These are phyloP conservation scores for Thryonomys swinderianus DNA, from an alignment of 2,113 vertebrate genomes.

Conservation along the genomic window DNA sequence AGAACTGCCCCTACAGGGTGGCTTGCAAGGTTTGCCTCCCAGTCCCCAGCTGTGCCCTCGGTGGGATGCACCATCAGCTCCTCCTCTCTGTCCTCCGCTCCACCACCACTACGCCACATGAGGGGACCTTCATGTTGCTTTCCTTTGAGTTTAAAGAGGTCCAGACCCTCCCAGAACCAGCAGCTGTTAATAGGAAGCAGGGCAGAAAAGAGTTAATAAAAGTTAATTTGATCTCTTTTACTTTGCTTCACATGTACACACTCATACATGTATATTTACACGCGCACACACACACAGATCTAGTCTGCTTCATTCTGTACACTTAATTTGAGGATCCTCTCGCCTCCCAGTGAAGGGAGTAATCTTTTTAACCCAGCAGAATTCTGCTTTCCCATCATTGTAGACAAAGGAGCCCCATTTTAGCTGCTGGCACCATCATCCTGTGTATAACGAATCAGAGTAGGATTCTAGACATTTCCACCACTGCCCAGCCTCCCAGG, in stretches of 20 bases:
- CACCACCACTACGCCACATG: constrained; percentile 85
- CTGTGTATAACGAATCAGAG: neutral
- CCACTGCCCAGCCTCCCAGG: neutral
- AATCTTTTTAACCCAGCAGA: neutral
- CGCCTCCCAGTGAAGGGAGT: constrained; percentile 13
- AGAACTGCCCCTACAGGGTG: constrained; percentile 99
- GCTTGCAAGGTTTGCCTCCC: constrained; percentile 99
- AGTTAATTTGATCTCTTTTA: neutral
- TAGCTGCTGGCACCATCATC: neutral
- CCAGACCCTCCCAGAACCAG: constrained; percentile 87
- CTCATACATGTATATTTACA: neutral
- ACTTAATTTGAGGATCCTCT: neutral
- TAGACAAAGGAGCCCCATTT: neutral
- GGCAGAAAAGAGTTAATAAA: neutral
- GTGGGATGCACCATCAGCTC: constrained; percentile 84
- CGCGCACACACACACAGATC: neutral
- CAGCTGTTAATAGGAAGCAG: constrained; percentile 85
- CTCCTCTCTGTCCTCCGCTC: constrained; percentile 82
- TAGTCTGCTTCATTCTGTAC: neutral
- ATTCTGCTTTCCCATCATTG: constrained; percentile 10
- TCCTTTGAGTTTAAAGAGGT: constrained; percentile 91
- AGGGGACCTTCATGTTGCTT: constrained; percentile 87
- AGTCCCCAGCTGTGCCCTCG: constrained; percentile 87
- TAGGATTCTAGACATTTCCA: neutral
- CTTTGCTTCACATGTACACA: neutral